Base-by-base conservation (phyloP, 2,888 invertebrate genomes). In the Eurytoma adleriae region DNA sequence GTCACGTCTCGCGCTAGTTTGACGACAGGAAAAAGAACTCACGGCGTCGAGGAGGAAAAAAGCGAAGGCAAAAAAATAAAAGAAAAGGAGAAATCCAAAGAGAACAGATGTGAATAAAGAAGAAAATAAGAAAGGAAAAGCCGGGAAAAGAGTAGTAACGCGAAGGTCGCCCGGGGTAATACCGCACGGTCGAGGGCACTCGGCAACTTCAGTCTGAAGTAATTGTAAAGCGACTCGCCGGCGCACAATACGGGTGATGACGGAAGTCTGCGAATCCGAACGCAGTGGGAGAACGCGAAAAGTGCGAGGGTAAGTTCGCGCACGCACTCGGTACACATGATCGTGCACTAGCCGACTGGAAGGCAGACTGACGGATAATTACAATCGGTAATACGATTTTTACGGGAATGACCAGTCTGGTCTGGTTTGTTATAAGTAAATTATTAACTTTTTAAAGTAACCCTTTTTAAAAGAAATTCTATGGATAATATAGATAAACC, bases 131-230 rank as follows among this genome's bases (percentile, higher is more conserved):
- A 71, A 77, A 66, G 64, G 52, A 64, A 74, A 61, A 40, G 67
- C 52, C 57, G 52, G 40, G 78, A 27, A 66, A 73, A 72, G 72
- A 69, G 62, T 73, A 75, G 40, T 62, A 64, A 71, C 77, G 70
- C 69, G 82, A 79, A 82, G 79, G 82, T 82, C 82, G 82, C 79
- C 82, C 77, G 79, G 57, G 82, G 79, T 82, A 82, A 82, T 79
- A 79, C 82, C 75, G 73, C 79, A 73, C 77, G 77, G 79, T 79
- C 73, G 82, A 82, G 82, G 77, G 79, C 67, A 77, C 82, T 80
- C 75, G 67, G 78, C 16, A 66, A 80, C 82, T 82, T 82, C 67
- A 80, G 82, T 80, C 82, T 82, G 71, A 64, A 61, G 79, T 79
- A 80, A 82, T 82, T 80, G 79, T 82, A 67, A 82, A 79, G 79